Conservation (phyloP, 2,888 invertebrate genomes). For the Epistrophella euchroma region DNA sequence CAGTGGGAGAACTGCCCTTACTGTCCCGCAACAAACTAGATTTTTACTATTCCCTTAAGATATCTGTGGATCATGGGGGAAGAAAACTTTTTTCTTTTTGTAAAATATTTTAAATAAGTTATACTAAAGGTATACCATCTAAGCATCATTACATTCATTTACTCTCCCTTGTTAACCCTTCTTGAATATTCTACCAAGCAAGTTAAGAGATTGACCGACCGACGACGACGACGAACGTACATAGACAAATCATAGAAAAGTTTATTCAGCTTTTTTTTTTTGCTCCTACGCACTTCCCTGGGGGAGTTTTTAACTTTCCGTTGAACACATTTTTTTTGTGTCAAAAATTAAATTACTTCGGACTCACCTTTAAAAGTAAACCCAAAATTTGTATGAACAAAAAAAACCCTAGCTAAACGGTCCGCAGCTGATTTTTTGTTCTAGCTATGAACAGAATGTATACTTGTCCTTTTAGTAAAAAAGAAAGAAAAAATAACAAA, state of each 20-base stretch:
- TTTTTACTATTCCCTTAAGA: constrained; percentile 21
- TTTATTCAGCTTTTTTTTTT: constrained; percentile 28
- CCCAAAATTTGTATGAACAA: constrained; percentile 1
- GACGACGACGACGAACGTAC: neutral
- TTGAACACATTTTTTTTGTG: constrained; percentile 37
- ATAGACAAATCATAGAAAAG: constrained; percentile 47
- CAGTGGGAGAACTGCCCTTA: neutral
- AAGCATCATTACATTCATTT: constrained; percentile 63
- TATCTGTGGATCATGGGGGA: constrained; percentile 6
- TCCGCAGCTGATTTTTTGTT: constrained; percentile 34
- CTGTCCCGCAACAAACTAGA: constrained; percentile 25
- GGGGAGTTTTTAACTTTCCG: constrained; percentile 45
- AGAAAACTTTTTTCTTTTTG: constrained; percentile 4
- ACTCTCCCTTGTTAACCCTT: constrained; percentile 38
- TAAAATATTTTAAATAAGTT: constrained; percentile 9
- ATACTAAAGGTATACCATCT: neutral
- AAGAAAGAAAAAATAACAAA: constrained; percentile 37
- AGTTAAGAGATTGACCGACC: neutral
- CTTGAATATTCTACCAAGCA: constrained; percentile 11
- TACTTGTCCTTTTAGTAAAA: constrained; percentile 7
- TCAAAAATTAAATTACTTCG: constrained; percentile 52
- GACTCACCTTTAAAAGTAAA: constrained; percentile 30
- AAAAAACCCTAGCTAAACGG: constrained; percentile 46
- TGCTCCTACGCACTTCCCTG: constrained; percentile 4
- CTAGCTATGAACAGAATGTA: neutral